Evolutionary conservation across 1,140 invertebrate genomes (phyloP).

Genomic region (Atta texana): DNA sequence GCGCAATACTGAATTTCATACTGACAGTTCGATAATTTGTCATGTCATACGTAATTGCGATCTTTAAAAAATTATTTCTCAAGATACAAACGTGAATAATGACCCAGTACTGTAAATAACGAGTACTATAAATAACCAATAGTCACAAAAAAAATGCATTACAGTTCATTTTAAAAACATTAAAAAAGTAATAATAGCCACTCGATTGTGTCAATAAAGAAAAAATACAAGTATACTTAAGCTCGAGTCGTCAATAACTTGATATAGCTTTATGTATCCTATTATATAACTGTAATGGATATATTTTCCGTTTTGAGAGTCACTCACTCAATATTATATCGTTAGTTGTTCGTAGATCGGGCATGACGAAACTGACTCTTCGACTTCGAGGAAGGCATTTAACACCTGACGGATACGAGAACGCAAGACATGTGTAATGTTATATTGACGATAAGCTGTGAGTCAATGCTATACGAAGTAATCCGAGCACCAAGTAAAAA

Average conservation of each 20-base stretch:
- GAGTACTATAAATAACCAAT: not conserved
- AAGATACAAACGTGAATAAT: not conserved
- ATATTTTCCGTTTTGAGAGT: not conserved
- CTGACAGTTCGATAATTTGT: not conserved
- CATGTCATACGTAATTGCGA: not conserved
- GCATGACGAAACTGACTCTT: not conserved
- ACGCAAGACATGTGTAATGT: constrained; percentile 34
- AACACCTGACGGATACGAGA: constrained; percentile 35
- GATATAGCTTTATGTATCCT: not conserved
- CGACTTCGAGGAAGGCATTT: constrained; percentile 36
- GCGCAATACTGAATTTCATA: not conserved
- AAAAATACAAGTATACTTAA: not conserved
- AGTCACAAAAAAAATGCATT: not conserved
- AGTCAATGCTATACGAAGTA: constrained; percentile 15
- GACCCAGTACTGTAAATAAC: not conserved
- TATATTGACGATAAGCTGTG: constrained; percentile 20
- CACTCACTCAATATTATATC: not conserved
- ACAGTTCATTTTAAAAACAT: not conserved
- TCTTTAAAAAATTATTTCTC: not conserved
- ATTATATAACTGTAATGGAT: not conserved
- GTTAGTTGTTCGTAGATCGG: not conserved
- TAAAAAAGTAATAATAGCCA: not conserved
- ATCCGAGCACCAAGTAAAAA: constrained; percentile 51
- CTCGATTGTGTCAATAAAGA: not conserved
- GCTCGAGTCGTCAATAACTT: not conserved